Evolutionary conservation across 2,797 vertebrate genomes (phyloP), one percentile per base, ranked within the genome.

Genomic region (Mionectes olivaceus): DNA sequence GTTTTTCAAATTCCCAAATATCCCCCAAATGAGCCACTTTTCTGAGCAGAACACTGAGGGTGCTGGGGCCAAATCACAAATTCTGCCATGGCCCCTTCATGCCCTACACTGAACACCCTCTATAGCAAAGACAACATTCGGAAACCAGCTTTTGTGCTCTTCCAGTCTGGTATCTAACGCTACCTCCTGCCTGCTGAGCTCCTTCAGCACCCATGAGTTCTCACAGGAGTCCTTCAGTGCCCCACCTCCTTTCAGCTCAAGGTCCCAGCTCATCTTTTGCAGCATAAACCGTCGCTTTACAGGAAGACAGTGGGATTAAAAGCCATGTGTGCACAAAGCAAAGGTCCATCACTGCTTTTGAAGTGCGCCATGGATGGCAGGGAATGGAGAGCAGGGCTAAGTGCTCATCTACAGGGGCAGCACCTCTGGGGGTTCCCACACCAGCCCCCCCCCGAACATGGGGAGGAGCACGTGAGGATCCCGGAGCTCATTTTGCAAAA

Each of bases 401-500:
- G 70, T 10, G 27, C 47, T 61, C 13, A 1, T 5, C 39, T n/a
- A 60, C 68, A 57, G 17, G 52, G 56, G 5, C n/a, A 74, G 68
- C 41, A 39, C 7, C 83, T 37, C 5, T 7, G 16, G 35, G 83
- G 39, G 49, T 32, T 82, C 43, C 64, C 4, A 17, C 13, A 5
- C 23, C 5, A n/a, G 12, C 41, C 24, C 35, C 39, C 11, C 13
- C 3, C 0, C 2, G 4, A 5, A 4, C 1, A 0, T 0, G 32
- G 21, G 11, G 44, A 33, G 70, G 19, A n/a, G 47, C 16, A 23
- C 4, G 0, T 0, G 35, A 13, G 41, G 35, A 39, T 17, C 83
- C 35, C 52, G 1, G 53, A 2, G 10, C 78, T 24, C 14, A 1
- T 14, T 27, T 3, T 39, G 69, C 2, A 19, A 68, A 81, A 37